These are phyloP conservation scores for Carassius gibelio DNA, from an alignment of 2,113 vertebrate species.

Conservation along the genomic window DNA sequence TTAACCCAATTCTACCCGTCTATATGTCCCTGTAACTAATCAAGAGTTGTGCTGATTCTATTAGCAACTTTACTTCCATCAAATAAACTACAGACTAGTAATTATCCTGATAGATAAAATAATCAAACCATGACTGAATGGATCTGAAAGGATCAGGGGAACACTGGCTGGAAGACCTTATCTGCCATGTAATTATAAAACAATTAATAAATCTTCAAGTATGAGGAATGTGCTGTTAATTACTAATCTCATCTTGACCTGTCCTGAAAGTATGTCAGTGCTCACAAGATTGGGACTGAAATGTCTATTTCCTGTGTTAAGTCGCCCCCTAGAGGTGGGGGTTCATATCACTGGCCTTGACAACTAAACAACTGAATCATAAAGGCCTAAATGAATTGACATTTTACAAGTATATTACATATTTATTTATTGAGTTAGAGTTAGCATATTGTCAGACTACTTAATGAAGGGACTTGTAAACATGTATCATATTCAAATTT, in stretches of 20 bases:
- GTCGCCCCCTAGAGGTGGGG: not conserved
- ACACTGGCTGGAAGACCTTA: not conserved
- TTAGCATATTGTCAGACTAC: too few relatives aligned
- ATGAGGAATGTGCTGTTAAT: not conserved
- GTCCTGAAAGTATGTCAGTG: not conserved
- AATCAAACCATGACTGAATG: too few relatives aligned
- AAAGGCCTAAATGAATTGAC: not conserved
- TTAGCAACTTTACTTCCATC: slow-evolving; percentile 56
- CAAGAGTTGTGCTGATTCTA: slow-evolving; percentile 55
- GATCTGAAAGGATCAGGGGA: not conserved
- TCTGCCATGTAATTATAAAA: not conserved
- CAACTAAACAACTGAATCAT: not conserved
- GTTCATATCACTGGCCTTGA: not conserved
- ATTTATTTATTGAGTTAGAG: too few relatives aligned
- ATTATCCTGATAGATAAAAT: not conserved
- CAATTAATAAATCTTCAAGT: not conserved
- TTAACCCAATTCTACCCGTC: slow-evolving; percentile 64
- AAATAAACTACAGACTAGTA: not conserved
- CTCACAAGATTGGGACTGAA: not conserved
- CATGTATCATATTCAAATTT: too few relatives aligned
- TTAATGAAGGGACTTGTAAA: too few relatives aligned
- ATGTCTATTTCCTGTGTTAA: not conserved
- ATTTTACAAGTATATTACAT: not conserved
- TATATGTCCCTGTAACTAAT: slow-evolving; percentile 58
- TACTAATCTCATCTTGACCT: not conserved